Base-by-base conservation (phyloP, 30 jellyfish, hydroid and myxozoan species). In the Morbakka virulenta region DNA sequence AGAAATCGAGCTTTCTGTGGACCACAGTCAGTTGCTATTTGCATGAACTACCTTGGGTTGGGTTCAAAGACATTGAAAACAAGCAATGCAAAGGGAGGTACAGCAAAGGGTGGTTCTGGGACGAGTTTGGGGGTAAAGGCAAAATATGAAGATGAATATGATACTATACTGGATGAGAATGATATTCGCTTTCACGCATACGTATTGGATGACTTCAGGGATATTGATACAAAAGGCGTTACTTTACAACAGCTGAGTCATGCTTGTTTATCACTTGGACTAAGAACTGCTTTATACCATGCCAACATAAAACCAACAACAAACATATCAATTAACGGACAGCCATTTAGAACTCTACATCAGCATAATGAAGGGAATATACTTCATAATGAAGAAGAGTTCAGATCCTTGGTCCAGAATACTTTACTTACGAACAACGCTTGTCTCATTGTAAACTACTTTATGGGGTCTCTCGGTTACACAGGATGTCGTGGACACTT, bases 381-480 rank as follows among this genome's bases (percentile, higher is more conserved):
- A 25, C 24, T 77, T 20, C 13, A 22, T 14, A 23, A 32, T 12
- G 78, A 13, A 13, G 79, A 67, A 12, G 75, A 79, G 23, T 62
- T 79, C 0, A 24, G 81, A 64, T 24, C 41, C 11, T 26, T 64
- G 0, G 50, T 62, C 6, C 14, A 29, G 26, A 67, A 66, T 50
- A 2, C 27, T 33, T n/a, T n/a, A n/a, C n/a, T 61, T 66, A 6
- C 12, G 41, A 34, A 28, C 57, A 4, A 63, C 41, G 33, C 76
- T 0, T 81, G 84, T 33, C 6, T 85, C 13, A 48, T 85, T 24
- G 64, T 57, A n/a, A 85, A 85, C 53, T 85, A 75, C 50, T 64
- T 50, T 33, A 85, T 85, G 95, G 79, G 92, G 12, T 28, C 50
- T 0, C 53, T 85, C 1, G 95, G 95, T 17, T 85, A 74, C 30